phyloP scores from a whole-genome alignment of 2,797 vertebrate species.

The Buphagus erythrorhynchus region DNA sequence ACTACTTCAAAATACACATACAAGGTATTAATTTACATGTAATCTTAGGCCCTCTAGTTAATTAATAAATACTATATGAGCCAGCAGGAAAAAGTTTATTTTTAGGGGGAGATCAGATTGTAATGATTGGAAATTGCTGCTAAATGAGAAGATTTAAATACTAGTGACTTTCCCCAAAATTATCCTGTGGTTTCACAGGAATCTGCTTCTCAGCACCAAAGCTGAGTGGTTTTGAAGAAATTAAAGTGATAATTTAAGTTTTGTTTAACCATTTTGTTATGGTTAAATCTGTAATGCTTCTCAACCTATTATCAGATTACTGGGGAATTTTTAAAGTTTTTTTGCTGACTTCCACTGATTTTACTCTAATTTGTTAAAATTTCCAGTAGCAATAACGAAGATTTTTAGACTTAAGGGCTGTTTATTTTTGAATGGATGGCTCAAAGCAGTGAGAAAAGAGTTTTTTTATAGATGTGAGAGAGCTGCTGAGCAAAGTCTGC shows the following conservation, averaged over 20 bases:
- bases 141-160: background rate
- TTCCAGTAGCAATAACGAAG: background rate
- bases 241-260: background rate
- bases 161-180: background rate
- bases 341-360: background rate
- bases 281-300: background rate
- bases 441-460: background rate
- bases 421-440: background rate
- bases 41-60: background rate
- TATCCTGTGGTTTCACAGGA: background rate
- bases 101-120: background rate
- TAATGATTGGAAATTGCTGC: background rate
- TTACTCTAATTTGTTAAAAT: background rate
- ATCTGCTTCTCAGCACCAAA: background rate
- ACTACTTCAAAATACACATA: background rate
- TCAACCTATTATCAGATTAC: background rate
- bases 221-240: background rate
- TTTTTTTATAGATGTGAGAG: background rate
- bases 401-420: background rate
- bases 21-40: background rate
- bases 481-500: background rate
- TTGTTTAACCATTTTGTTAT: background rate
- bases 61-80: background rate
- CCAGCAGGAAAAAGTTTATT: background rate
- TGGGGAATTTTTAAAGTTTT: background rate